A percentile compares a stretch with the other conserved stretches of the same genome.
Evolutionary conservation across 2,113 vertebrate genomes (phyloP).

Genomic region (Nansenia antarctica): DNA sequence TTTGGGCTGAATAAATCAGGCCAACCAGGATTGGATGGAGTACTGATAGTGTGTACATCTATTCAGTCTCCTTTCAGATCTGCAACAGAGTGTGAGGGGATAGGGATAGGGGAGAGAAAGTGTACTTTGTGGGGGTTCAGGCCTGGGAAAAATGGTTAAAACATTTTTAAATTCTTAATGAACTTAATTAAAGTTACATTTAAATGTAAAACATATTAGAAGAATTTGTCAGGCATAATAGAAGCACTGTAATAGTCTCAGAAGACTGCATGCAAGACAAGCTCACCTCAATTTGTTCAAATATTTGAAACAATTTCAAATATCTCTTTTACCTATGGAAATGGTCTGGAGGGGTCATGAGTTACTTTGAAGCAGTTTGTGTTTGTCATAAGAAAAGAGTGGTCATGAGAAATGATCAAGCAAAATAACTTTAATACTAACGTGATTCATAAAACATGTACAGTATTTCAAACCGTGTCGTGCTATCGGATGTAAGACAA

Average conservation of each 20-base stretch:
- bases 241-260: too few relatives aligned
- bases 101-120: background rate
- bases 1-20: background rate
- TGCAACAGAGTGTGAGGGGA: background rate
- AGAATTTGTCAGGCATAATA: too few relatives aligned
- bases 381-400: background rate
- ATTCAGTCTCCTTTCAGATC: background rate
- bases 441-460: background rate
- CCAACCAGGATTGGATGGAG: background rate
- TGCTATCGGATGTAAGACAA: conserved; percentile 17
- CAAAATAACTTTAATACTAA: conserved; percentile 6
- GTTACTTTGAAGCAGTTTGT: background rate
- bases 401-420: background rate
- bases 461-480: background rate
- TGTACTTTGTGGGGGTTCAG: background rate
- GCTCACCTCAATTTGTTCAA: too few relatives aligned
- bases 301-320: too few relatives aligned
- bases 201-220: too few relatives aligned
- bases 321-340: too few relatives aligned
- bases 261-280: too few relatives aligned
- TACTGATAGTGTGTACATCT: background rate
- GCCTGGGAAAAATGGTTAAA: background rate
- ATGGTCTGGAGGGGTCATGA: too few relatives aligned
- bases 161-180: too few relatives aligned
- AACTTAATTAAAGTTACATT: too few relatives aligned